These are phyloP conservation scores for Cheilosia impressa DNA, from an alignment of 2,888 invertebrate genomes.

Conservation along the genomic window DNA sequence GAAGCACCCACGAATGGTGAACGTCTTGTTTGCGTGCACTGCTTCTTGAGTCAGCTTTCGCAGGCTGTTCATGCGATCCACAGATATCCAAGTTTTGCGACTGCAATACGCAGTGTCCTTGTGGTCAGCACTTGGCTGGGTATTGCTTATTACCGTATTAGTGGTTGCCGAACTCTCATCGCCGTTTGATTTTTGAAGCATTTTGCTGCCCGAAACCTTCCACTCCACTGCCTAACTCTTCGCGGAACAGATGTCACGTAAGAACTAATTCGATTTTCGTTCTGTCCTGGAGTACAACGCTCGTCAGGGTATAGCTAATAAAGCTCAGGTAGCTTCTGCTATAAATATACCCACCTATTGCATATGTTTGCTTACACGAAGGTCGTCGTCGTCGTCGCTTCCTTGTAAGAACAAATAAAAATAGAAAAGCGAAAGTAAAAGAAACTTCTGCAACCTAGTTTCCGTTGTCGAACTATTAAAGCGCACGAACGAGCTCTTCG, in stretches of 20 bases:
- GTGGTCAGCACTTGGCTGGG: conserved; percentile 15
- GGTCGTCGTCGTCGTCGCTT: conserved; percentile 37
- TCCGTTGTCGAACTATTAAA: conserved; percentile 64
- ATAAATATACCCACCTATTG: conserved; percentile 53
- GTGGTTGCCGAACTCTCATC: conserved; percentile 27
- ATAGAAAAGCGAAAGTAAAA: conserved; percentile 62
- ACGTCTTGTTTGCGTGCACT: conserved; percentile 87
- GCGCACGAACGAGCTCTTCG: conserved; percentile 60
- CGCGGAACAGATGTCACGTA: conserved; percentile 71
- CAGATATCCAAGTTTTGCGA: conserved; percentile 85
- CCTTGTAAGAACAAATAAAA: conserved; percentile 52
- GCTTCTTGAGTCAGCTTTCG: conserved; percentile 88
- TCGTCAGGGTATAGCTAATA: conserved; percentile 33
- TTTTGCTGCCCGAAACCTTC: conserved; percentile 14
- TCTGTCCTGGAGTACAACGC: conserved; percentile 58
- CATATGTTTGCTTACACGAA: conserved; percentile 67
- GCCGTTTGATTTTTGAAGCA: conserved; percentile 45
- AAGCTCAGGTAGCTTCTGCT: conserved; percentile 60
- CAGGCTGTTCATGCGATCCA: conserved; percentile 87
- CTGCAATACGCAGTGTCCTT: conserved; percentile 76
- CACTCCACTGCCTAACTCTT: conserved; percentile 28
- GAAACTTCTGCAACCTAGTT: conserved; percentile 71
- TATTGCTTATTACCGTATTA: not conserved
- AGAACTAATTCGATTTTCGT: conserved; percentile 72
- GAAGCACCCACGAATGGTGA: conserved; percentile 89